Conservation (phyloP, 2,113 vertebrate genomes). For the Dicentrarchus labrax region DNA sequence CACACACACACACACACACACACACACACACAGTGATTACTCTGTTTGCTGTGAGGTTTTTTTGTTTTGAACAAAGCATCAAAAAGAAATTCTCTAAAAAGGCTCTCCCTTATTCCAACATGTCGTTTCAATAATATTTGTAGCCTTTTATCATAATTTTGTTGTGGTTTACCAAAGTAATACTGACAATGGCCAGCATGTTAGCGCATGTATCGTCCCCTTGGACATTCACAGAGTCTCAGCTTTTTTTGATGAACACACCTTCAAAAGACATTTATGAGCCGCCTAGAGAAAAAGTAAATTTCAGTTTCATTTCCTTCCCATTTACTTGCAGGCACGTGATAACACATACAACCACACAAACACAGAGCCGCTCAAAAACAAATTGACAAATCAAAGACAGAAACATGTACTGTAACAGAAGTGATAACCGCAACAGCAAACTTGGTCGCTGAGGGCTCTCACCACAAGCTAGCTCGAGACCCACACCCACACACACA, state of each 20-base stretch:
- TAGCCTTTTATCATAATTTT: not conserved
- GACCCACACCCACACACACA: not conserved
- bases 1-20: no score
- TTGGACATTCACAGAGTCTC: no score
- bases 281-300: not conserved
- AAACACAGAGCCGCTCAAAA: fast-evolving
- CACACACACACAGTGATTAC: no score
- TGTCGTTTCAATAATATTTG: no score
- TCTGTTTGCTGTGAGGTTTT: no score
- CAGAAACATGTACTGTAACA: not conserved
- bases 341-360: not conserved
- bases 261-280: not conserved
- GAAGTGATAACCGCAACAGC: slow-evolving; percentile 67
- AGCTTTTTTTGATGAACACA: not conserved
- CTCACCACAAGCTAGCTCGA: slow-evolving; percentile 31
- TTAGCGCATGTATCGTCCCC: not conserved
- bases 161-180: not conserved
- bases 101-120: no score
- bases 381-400: not conserved
- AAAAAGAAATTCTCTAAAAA: no score
- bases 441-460: slow-evolving; percentile 20
- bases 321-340: not conserved
- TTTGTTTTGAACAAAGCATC: no score
- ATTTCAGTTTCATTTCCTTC: slow-evolving; percentile 51
- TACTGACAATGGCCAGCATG: not conserved